These are phyloP conservation scores for Canis aureus DNA, from an alignment of 2,113 vertebrate species.

Conservation along the genomic window DNA sequence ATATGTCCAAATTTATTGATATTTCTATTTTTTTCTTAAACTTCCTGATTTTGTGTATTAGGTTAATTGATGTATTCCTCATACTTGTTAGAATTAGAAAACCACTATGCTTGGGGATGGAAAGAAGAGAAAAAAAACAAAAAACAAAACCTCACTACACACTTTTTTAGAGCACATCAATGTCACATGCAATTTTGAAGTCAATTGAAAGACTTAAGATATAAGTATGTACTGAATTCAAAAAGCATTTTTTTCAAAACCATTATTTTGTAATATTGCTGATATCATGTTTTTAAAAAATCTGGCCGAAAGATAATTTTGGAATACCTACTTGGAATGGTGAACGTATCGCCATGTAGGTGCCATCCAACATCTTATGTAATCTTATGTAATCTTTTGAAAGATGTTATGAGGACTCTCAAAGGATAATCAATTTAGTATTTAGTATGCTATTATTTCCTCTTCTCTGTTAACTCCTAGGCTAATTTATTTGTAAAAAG, in stretches of 20 bases:
- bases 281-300: background rate
- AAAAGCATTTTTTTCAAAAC: background rate
- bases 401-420: background rate
- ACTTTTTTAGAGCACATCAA: background rate
- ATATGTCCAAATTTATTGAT: background rate
- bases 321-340: background rate
- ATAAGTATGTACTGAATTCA: background rate
- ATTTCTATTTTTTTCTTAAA: slow-evolving; percentile 9
- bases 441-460: background rate
- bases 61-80: background rate
- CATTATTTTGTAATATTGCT: background rate
- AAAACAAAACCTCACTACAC: background rate
- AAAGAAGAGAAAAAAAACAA: background rate
- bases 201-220: background rate
- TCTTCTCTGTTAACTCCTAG: background rate
- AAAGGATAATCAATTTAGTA: background rate
- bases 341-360: background rate
- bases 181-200: background rate
- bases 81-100: slow-evolving; percentile 4
- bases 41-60: background rate
- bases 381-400: background rate
- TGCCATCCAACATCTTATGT: background rate
- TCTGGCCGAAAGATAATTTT: background rate
- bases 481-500: background rate
- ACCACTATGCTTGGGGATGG: background rate